A percentile compares a stretch with the other conserved stretches of the same genome.
phyloP scores from a whole-genome alignment of 2,113 vertebrate species.

The Oryzias celebensis region DNA sequence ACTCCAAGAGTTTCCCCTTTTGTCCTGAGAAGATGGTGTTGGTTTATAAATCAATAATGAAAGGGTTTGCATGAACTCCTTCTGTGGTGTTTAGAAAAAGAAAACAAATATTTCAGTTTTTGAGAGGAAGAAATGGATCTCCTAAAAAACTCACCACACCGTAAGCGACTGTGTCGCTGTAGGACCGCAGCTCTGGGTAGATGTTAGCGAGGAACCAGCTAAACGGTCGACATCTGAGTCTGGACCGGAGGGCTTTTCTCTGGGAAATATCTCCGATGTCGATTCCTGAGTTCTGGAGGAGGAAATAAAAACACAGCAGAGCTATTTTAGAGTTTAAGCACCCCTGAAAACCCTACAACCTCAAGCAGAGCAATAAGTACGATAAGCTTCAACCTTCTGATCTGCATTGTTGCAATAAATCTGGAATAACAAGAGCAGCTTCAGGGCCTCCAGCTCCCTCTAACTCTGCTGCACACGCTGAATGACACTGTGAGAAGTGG shows the following conservation, averaged over 20 bases:
- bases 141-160: slow-evolving; percentile 83
- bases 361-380: background rate
- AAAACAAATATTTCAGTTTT: background rate
- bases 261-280: slow-evolving; percentile 91
- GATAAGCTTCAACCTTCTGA: background rate
- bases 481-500: slow-evolving; percentile 6
- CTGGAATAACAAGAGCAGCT: background rate
- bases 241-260: slow-evolving; percentile 85
- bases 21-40: background rate
- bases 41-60: background rate
- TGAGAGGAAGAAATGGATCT: background rate
- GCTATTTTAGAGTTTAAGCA: background rate
- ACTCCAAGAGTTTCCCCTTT: no score
- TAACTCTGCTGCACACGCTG: background rate
- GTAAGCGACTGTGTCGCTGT: slow-evolving; percentile 88
- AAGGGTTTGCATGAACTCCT: no score
- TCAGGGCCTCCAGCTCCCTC: background rate
- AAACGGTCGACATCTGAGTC: slow-evolving; percentile 89
- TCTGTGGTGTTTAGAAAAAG: no score
- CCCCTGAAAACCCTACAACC: background rate
- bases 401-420: background rate
- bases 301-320: slow-evolving; percentile 7
- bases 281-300: slow-evolving; percentile 88
- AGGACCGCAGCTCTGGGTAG: slow-evolving; percentile 92
- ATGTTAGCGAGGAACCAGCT: slow-evolving; percentile 96